Conservation (phyloP, 2,797 vertebrate genomes). For the Pseudomugil tenellus region DNA sequence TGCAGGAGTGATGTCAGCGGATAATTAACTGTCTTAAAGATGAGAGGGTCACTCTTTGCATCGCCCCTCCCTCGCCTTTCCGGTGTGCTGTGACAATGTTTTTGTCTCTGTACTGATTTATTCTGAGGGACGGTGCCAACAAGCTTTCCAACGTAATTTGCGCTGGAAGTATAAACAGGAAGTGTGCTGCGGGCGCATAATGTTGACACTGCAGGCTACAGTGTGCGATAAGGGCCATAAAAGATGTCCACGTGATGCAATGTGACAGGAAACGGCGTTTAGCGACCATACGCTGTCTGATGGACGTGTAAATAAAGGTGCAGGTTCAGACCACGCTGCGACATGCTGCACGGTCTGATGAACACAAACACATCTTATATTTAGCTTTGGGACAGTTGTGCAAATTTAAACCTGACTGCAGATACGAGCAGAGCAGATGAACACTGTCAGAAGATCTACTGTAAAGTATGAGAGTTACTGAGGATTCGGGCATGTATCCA, state of each 20-base stretch:
- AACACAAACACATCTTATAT: too few relatives aligned
- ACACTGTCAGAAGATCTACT: neutral
- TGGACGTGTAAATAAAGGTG: conserved; percentile 35
- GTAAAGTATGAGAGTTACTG: too few relatives aligned
- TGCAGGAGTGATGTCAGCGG: conserved; percentile 36
- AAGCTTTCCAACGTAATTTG: conserved; percentile 63
- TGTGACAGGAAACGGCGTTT: conserved; percentile 57
- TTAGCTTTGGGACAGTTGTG: neutral
- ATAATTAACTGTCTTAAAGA: conserved; percentile 61
- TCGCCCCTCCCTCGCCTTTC: neutral
- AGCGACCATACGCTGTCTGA: conserved; percentile 52
- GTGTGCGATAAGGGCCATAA: conserved; percentile 17
- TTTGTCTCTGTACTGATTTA: conserved; percentile 67
- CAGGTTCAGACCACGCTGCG: too few relatives aligned
- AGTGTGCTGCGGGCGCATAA: conserved; percentile 36
- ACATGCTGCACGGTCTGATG: too few relatives aligned
- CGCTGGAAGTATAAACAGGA: conserved; percentile 63
- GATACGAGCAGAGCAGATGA: neutral
- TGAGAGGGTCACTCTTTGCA: conserved; percentile 35
- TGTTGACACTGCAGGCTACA: conserved; percentile 19
- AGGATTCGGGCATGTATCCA: neutral
- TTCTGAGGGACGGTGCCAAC: conserved; percentile 62
- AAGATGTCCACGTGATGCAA: conserved; percentile 28
- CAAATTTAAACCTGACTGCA: too few relatives aligned
- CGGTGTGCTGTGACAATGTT: conserved; percentile 33